Evolutionary conservation across 2,113 vertebrate genomes (phyloP), one percentile per base, ranked within the genome.

Genomic region (Aplodontia rufa): DNA sequence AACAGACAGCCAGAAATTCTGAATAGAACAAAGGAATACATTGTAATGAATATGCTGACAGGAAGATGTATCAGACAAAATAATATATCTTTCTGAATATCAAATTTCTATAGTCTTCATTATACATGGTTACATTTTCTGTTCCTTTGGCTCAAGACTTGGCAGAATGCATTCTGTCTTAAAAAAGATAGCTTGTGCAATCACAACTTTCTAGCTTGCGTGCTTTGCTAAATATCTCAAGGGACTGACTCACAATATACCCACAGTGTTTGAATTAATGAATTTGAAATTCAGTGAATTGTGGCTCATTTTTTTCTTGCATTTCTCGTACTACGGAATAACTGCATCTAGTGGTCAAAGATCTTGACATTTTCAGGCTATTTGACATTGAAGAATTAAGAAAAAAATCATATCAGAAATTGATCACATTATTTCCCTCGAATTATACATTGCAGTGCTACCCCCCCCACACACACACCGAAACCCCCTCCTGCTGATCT

Each of bases 341-440:
- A 84, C 68, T 53, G 62, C 93, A 92, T 80, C 87, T 35, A n/a
- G 11, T 97, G 81, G 64, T 94, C 85, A 85, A 95, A 87, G 72
- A n/a, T 90, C 93, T 90, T 79, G 85, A 94, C 66, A 91, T 95
- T 97, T 95, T 96, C 78, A 89, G 83, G 87, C 69, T 91, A 96
- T 96, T 88, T 95, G 47, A 68, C 37, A 89, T 49, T 90, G 42
- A 86, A 45, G 74, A 96, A 94, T 85, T 95, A 53, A 28, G 83
- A 37, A n/a, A 88, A 93, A 93, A 94, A 88, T 93, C 72, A 84
- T 64, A 47, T 16, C 40, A 87, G 76, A 82, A 95, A 85, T 40
- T 45, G 24, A 9, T 94, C 45, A 30, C 0, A 55, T 42, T 80
- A 60, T 55, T 72, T 19, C 24, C 66, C 22, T 69, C 75, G 12